phyloP scores from a whole-genome alignment of 2,113 vertebrate genomes.

The Tauraco erythrolophus region DNA sequence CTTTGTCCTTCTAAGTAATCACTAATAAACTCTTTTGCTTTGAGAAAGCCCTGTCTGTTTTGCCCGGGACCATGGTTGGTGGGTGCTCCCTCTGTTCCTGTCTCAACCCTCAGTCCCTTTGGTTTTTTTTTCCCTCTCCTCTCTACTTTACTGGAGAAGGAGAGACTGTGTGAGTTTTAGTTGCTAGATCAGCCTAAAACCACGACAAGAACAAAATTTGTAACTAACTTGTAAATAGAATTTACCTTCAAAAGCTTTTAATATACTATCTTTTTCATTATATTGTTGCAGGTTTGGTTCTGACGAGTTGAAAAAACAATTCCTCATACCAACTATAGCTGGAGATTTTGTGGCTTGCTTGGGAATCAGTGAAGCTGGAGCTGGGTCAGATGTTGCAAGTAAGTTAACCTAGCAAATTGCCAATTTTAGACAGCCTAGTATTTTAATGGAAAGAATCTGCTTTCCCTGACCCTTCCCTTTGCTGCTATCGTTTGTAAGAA shows the following conservation, averaged over 20 bases:
- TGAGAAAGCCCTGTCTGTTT: too few relatives aligned
- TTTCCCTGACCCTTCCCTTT: not conserved
- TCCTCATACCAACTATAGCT: slow-evolving; percentile 80
- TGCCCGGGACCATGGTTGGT: too few relatives aligned
- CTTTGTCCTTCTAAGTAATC: too few relatives aligned
- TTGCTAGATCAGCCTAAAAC: too few relatives aligned
- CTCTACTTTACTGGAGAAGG: too few relatives aligned
- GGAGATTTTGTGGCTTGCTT: slow-evolving; percentile 86
- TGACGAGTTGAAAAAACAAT: slow-evolving; percentile 81
- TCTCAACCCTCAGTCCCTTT: too few relatives aligned
- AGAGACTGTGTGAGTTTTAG: too few relatives aligned
- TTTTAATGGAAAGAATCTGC: not conserved
- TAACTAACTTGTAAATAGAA: not conserved
- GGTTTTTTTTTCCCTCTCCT: too few relatives aligned
- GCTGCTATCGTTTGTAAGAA: not conserved
- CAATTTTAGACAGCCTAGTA: not conserved
- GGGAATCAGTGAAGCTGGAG: slow-evolving; percentile 83
- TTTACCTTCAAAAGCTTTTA: not conserved
- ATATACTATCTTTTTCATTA: not conserved
- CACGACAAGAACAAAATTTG: not conserved
- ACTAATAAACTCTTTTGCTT: too few relatives aligned
- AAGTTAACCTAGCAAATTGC: slow-evolving; percentile 19
- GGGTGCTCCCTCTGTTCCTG: too few relatives aligned
- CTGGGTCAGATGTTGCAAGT: slow-evolving; percentile 89
- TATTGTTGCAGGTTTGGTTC: slow-evolving; percentile 81